phyloP scores from a whole-genome alignment of 2,797 vertebrate genomes.

The Argya squamiceps region DNA sequence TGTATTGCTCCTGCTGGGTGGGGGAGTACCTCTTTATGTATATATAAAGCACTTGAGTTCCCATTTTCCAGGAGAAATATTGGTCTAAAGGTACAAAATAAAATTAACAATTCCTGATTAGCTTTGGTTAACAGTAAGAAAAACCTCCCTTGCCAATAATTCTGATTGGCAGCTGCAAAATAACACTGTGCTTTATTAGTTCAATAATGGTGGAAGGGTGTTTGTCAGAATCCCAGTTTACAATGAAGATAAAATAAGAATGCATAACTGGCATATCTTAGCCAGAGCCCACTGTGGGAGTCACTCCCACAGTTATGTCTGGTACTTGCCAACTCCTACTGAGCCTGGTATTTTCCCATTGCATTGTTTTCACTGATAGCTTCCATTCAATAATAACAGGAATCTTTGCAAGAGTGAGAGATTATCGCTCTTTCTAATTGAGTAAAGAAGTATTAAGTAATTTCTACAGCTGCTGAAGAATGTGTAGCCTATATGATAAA shows the following conservation, averaged over 20 bases:
- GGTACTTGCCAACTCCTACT: conserved; percentile 17
- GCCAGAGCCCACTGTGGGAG: conserved; percentile 23
- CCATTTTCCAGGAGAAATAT: neutral
- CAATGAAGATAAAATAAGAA: conserved; percentile 21
- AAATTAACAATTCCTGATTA: neutral
- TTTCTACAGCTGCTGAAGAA: neutral
- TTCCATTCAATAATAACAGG: conserved; percentile 16
- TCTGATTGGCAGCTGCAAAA: neutral
- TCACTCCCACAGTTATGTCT: conserved; percentile 46
- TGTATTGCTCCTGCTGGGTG: neutral
- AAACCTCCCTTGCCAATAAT: neutral
- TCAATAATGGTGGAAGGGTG: neutral
- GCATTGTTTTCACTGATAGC: conserved; percentile 44
- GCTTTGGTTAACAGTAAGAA: neutral
- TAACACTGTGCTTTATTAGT: neutral
- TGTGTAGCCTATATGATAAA: neutral
- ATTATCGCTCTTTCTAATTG: neutral
- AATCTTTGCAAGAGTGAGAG: neutral
- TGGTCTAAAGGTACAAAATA: neutral
- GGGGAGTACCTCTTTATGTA: neutral
- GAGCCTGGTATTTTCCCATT: conserved; percentile 59
- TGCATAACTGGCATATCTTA: conserved; percentile 42
- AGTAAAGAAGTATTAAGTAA: neutral
- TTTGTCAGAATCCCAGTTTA: neutral
- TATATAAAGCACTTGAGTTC: neutral